Evolutionary conservation across 1,140 invertebrate genomes (phyloP), one percentile per base, ranked within the genome.

Genomic region (Drepana arcuata): DNA sequence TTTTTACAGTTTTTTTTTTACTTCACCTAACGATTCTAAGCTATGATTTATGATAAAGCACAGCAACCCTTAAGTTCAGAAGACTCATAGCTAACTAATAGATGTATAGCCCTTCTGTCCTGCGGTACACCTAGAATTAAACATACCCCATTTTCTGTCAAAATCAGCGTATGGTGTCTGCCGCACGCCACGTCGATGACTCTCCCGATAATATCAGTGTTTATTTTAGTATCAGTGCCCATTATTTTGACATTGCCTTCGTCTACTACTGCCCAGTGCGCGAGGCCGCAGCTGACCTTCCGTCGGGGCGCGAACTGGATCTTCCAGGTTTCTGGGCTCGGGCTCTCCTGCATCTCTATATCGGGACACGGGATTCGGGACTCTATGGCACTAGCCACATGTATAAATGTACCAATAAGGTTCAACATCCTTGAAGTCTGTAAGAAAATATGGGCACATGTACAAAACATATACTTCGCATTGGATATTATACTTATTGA

Each of bases 61-160:
- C n/a, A n/a, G n/a, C n/a, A n/a, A n/a, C n/a, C n/a, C n/a, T n/a
- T n/a, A n/a, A n/a, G n/a, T n/a, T n/a, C n/a, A n/a, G n/a, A n/a
- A n/a, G n/a, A n/a, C n/a, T n/a, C n/a, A n/a, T n/a, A n/a, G n/a
- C n/a, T n/a, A n/a, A n/a, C n/a, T n/a, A n/a, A n/a, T n/a, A n/a
- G n/a, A n/a, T n/a, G n/a, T n/a, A n/a, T n/a, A n/a, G n/a, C n/a
- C n/a, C n/a, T n/a, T n/a, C n/a, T n/a, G n/a, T n/a, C n/a, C n/a
- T n/a, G n/a, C n/a, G n/a, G n/a, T n/a, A n/a, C n/a, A n/a, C n/a
- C n/a, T n/a, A n/a, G 30, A 24, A 36, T 12, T 14, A 7, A 14
- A 66, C 58, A 50, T 41, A 81, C 77, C 49, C 77, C 77, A 51
- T 81, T 81, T 30, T 81, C 77, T 0, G 77, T 78, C 28, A 81